Evolutionary conservation across 2,113 vertebrate genomes (phyloP).

Genomic region (Octodon degus): DNA sequence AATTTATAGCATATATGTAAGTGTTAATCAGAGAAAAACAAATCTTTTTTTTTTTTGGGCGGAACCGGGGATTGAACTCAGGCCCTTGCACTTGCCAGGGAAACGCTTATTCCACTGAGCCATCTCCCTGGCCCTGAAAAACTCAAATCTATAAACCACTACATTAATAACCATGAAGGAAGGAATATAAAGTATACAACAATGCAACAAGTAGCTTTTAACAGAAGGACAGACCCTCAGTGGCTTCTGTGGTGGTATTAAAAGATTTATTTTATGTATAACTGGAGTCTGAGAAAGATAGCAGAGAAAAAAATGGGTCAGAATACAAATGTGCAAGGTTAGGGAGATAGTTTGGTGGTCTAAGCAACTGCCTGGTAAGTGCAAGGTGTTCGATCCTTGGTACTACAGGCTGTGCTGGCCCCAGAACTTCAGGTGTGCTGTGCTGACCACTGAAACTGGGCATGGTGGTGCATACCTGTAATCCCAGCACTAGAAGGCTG

Average conservation of each 20-base stretch:
- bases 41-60: too few species aligned
- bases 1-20: not conserved
- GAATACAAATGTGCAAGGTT: conserved; percentile 4
- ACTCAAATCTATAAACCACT: not conserved
- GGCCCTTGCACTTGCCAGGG: too few species aligned
- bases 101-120: too few species aligned
- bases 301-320: not conserved
- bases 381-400: too few species aligned
- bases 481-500: too few species aligned
- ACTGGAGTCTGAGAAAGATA: not conserved
- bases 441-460: too few species aligned
- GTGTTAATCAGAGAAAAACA: conserved; percentile 13
- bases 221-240: not conserved
- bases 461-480: too few species aligned
- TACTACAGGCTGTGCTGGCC: too few species aligned
- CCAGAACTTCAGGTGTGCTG: too few species aligned
- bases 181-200: not conserved
- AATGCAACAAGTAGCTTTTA: not conserved
- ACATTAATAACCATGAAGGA: not conserved
- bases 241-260: not conserved
- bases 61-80: too few species aligned
- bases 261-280: not conserved
- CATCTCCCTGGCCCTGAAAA: not conserved
- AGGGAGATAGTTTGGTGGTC: too few species aligned
- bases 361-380: too few species aligned